phyloP scores from a whole-genome alignment of 2,113 vertebrate species.

The zebrafish (Danio rerio) region DNA sequence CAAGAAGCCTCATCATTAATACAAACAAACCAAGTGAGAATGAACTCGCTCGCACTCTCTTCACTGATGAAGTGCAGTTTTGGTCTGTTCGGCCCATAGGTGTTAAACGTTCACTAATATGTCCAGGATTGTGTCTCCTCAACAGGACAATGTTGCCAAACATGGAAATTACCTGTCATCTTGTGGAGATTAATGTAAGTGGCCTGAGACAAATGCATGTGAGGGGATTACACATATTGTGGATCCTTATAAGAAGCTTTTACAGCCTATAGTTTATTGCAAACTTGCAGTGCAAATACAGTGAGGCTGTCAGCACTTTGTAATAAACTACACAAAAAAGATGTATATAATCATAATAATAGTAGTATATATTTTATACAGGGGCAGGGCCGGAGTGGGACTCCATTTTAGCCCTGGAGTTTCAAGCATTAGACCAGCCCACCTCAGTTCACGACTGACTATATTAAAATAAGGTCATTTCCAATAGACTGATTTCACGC shows the following conservation, averaged over 20 bases:
- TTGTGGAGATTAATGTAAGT: conserved; percentile 9
- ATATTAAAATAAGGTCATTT: too few relatives aligned
- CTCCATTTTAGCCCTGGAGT: too few relatives aligned
- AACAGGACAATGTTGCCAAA: conserved; percentile 1
- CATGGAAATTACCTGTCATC: neutral
- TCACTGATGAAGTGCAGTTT: neutral
- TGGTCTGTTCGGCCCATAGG: neutral
- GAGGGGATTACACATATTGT: neutral
- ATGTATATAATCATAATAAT: too few relatives aligned
- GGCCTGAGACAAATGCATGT: neutral
- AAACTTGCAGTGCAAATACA: neutral
- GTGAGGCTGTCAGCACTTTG: too few relatives aligned
- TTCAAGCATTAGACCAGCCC: too few relatives aligned
- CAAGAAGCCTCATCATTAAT: conserved; percentile 10
- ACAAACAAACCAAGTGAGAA: neutral
- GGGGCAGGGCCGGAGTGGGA: too few relatives aligned
- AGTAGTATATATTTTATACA: too few relatives aligned
- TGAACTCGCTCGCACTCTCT: neutral
- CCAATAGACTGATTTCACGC: too few relatives aligned
- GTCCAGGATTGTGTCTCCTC: neutral
- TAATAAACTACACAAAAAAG: too few relatives aligned
- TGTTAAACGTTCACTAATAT: conserved; percentile 17
- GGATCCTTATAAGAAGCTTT: neutral
- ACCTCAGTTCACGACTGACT: too few relatives aligned
- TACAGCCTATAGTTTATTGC: neutral